Evolutionary conservation across 2,797 vertebrate species (phyloP), one percentile per base, ranked within the genome.

Genomic region (Poliocrania exsul): DNA sequence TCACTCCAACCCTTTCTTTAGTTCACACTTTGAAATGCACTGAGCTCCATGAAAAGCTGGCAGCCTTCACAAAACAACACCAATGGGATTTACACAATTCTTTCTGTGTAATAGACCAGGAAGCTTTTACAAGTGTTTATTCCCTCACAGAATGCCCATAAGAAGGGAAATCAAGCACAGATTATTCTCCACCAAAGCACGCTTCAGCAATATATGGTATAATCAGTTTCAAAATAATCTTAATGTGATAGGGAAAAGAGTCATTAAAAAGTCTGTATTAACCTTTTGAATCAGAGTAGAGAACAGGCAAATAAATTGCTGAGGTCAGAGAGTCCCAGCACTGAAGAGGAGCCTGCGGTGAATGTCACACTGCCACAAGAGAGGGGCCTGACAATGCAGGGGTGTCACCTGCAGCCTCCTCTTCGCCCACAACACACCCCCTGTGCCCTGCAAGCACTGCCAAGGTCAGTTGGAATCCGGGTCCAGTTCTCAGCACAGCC

Each of bases 271-370:
- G 26, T 35, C 53, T 84, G 31, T 33, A 38, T 66, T 66, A 78
- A 62, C 9, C 58, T 91, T 87, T n/a, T 49, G 64, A 42, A 42
- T 47, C 2, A 8, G 42, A 6, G 28, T 9, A 31, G 26, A 50
- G 6, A 67, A 50, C 23, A 65, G 4, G 0, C 2, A 35, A 53
- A 46, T 10, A 53, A 84, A 71, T 21, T 0, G 0, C 65, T 40
- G 66, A 91, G 10, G 9, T 38, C 13, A 61, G 57, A 60, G 19
- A 58, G 0, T 25, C n/a, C 23, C 64, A 56, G 8, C 50, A 56
- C n/a, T 28, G 24, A 73, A n/a, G 0, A 0, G 5, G 26, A 74
- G 31, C 33, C 12, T 2, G 28, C 42, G 11, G 6, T 3, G 6
- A 60, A 38, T 2, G 15, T 44, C n/a, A 16, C 4, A 3, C 42